Percentiles rank a stretch among this genome's conserved stretches.
These are phyloP conservation scores for Cheirogaleus major DNA, from an alignment of 2,797 vertebrate genomes.

Conservation along the genomic window DNA sequence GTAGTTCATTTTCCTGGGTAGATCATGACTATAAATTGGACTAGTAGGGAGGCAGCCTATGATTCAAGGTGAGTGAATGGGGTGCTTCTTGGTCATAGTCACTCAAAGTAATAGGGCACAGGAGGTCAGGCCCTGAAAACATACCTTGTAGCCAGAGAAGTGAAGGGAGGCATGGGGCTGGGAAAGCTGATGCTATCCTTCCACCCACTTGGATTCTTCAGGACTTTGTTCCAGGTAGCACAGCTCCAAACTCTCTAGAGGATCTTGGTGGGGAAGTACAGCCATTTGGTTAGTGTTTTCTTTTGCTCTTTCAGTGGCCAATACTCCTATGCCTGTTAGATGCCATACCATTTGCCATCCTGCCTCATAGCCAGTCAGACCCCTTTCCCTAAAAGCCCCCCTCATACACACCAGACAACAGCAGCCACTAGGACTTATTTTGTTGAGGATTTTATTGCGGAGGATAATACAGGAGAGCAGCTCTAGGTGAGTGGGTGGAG, in stretches of 20 bases:
- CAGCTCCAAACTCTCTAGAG: not conserved
- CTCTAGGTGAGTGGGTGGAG: not conserved
- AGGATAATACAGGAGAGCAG: constrained; percentile 24
- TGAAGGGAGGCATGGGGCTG: not conserved
- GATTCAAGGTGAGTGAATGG: constrained; percentile 38
- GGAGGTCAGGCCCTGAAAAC: not conserved
- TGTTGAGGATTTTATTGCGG: constrained; percentile 57
- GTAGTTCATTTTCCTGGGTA: not conserved
- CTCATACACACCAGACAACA: not conserved
- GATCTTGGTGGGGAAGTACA: not conserved
- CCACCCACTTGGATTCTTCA: not conserved
- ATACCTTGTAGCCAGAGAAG: not conserved
- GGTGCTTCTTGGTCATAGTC: not conserved
- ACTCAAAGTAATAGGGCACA: not conserved
- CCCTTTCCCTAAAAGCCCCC: not conserved
- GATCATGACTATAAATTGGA: constrained; percentile 27
- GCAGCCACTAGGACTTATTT: not conserved
- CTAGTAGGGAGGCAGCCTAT: not conserved
- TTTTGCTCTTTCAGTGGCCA: not conserved
- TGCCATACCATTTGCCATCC: not conserved
- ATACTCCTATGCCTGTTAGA: not conserved
- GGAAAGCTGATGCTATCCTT: not conserved
- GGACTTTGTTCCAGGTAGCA: not conserved
- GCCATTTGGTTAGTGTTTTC: not conserved
- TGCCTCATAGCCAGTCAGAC: not conserved